Conservation (phyloP, 2,888 invertebrate genomes). For the Drosophila borborema region DNA sequence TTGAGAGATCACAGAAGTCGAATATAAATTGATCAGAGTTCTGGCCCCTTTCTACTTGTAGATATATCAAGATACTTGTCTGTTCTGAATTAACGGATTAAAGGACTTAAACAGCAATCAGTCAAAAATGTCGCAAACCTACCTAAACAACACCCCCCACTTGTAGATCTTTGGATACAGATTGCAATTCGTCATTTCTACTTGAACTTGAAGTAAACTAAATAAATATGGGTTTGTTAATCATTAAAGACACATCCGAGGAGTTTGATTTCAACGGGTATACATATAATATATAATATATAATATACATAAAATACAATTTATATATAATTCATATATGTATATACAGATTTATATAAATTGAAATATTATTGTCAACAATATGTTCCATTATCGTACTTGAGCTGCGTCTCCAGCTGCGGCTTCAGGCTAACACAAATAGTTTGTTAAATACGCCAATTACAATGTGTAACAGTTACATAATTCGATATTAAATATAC, state of each 20-base stretch:
- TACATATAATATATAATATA: slow-evolving; percentile 45
- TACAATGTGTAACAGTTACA: slow-evolving; percentile 70
- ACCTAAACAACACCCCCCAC: background rate
- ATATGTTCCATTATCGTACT: slow-evolving; percentile 67
- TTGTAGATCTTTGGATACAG: background rate
- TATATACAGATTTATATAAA: slow-evolving; percentile 53
- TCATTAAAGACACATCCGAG: slow-evolving; percentile 27
- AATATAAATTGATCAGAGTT: background rate
- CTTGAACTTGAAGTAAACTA: slow-evolving; percentile 25
- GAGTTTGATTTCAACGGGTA: slow-evolving; percentile 50
- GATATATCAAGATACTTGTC: background rate
- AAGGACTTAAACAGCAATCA: slow-evolving; percentile 12
- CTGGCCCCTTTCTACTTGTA: background rate
- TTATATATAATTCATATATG: slow-evolving; percentile 33
- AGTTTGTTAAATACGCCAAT: slow-evolving; percentile 25
- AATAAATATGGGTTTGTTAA: slow-evolving; percentile 31
- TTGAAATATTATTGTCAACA: slow-evolving; percentile 80
- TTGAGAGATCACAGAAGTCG: slow-evolving; percentile 37
- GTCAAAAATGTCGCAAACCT: slow-evolving; percentile 4
- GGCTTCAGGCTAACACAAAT: slow-evolving; percentile 57
- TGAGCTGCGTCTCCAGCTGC: slow-evolving; percentile 54
- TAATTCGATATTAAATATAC: slow-evolving; percentile 28
- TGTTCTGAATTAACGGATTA: background rate
- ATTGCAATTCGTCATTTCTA: slow-evolving; percentile 1
- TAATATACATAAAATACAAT: slow-evolving; percentile 54